Evolutionary conservation across 2,797 vertebrate species (phyloP), one percentile per base, ranked within the genome.

Genomic region (Pampus argenteus): DNA sequence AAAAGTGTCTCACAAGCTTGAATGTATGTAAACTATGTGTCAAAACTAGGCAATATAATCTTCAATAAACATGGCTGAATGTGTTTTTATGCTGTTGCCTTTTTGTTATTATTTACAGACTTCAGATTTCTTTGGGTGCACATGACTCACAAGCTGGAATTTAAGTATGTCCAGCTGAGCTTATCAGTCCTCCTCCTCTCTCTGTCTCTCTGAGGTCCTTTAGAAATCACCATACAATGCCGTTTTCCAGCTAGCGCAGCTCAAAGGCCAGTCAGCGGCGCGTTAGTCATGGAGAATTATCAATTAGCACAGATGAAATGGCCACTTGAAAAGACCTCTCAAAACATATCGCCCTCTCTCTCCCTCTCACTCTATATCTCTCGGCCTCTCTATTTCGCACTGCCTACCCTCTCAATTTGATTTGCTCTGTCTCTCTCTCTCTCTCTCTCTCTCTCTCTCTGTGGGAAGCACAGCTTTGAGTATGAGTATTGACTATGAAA

Each of bases 281-380:
- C 45, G 81, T 92, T 89, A 93, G 88, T 91, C 88, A 90, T 60
- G 79, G 85, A 82, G 86, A 83, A 91, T 92, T 93, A 92, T 91
- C 90, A 93, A 93, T 93, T 94, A 93, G 87, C 85, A 82, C 82
- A 89, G 88, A 87, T 91, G 88, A 92, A 92, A 92, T 91, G 88
- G 86, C 85, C 88, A 89, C 86, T 92, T 92, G 83, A 93, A 91
- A 90, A 88, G 80, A 85, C 85, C 84, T 86, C 89, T 92, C 86
- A 73, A 86, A 91, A 86, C 63, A 86, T 74, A 85, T 87, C 66
- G 61, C 69, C 71, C 76, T 82, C 86, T 82, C 76, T 50, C 78
- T 78, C 67, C 9, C 80, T 59, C 76, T 49, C 71, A 4, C 60
- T 49, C 76, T 40, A 51, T 77, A 51, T 77, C 78, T 74, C 72